Conservation (phyloP, 2,113 vertebrate genomes). For the Strix uralensis region DNA sequence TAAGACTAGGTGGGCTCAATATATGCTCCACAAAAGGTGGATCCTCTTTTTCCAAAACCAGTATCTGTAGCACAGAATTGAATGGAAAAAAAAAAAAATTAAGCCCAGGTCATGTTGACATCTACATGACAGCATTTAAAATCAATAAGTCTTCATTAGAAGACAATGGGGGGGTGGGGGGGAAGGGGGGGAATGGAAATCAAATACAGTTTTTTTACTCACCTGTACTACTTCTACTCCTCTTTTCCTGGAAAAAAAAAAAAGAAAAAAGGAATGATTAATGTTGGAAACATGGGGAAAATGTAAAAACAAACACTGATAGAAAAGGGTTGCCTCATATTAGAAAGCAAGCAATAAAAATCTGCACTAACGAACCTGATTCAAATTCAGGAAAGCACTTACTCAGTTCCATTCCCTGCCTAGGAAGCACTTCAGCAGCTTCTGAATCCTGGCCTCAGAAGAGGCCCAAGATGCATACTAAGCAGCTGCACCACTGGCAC, state of each 20-base stretch:
- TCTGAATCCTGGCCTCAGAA: background rate
- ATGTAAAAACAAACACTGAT: background rate
- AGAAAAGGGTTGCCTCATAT: background rate
- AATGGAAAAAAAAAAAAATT: background rate
- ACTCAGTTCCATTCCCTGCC: background rate
- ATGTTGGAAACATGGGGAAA: background rate
- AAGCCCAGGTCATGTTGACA: background rate
- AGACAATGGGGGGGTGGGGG: background rate
- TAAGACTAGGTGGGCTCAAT: background rate
- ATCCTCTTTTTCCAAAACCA: background rate
- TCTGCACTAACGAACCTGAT: background rate
- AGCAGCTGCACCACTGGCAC: background rate
- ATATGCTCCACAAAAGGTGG: background rate
- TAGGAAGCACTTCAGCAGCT: background rate
- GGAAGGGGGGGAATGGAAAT: no score
- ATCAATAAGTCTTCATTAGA: background rate
- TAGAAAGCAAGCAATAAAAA: background rate
- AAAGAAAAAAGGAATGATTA: conserved; percentile 26
- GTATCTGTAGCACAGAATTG: background rate
- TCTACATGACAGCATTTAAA: background rate
- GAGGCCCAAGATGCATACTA: background rate
- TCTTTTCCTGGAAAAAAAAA: conserved; percentile 86
- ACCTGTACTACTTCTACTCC: conserved; percentile 97
- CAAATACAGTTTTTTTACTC: conserved; percentile 60
- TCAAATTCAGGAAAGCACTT: conserved; percentile 17